Evolutionary conservation across 1,140 invertebrate genomes (phyloP).

Genomic region (Drosophila yakuba): DNA sequence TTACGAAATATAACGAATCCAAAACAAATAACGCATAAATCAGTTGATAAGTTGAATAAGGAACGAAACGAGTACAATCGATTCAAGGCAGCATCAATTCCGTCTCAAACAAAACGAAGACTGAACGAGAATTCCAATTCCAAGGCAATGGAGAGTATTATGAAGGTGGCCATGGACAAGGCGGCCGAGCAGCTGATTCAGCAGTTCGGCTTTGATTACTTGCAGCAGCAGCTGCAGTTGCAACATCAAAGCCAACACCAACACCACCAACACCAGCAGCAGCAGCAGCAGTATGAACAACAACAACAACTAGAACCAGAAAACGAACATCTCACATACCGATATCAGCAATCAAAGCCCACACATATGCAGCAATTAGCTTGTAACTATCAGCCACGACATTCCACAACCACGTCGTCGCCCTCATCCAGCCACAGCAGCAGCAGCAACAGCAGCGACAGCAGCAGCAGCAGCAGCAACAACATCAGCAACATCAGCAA

Average conservation of each 20-base stretch:
- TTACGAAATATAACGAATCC: slow-evolving; percentile 1
- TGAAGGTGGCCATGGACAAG: slow-evolving; percentile 59
- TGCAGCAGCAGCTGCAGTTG: slow-evolving; percentile 15
- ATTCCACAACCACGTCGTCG: slow-evolving; percentile 71
- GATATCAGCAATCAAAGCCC: slow-evolving; percentile 62
- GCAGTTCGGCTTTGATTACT: slow-evolving; percentile 37
- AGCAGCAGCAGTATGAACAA: slow-evolving; percentile 13
- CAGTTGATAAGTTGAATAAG: not conserved
- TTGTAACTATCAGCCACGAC: slow-evolving; percentile 64
- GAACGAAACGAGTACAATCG: slow-evolving; percentile 13
- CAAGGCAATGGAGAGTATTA: slow-evolving; percentile 70
- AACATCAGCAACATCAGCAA: slow-evolving; percentile 25
- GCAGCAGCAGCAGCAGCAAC: slow-evolving; percentile 21
- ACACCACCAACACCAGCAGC: slow-evolving; percentile 30
- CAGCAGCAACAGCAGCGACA: slow-evolving; percentile 15
- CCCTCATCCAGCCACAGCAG: slow-evolving; percentile 56
- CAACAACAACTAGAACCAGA: slow-evolving; percentile 49
- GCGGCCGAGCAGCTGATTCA: slow-evolving; percentile 67
- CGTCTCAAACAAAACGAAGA: slow-evolving; percentile 53
- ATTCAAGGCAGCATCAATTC: slow-evolving; percentile 48
- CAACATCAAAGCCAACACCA: slow-evolving; percentile 21
- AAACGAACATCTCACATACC: slow-evolving; percentile 60
- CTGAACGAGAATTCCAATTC: slow-evolving; percentile 50
- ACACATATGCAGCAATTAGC: slow-evolving; percentile 62
- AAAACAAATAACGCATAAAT: slow-evolving; percentile 26